Evolutionary conservation across 2,797 vertebrate species (phyloP).

Genomic region (Anableps anableps): DNA sequence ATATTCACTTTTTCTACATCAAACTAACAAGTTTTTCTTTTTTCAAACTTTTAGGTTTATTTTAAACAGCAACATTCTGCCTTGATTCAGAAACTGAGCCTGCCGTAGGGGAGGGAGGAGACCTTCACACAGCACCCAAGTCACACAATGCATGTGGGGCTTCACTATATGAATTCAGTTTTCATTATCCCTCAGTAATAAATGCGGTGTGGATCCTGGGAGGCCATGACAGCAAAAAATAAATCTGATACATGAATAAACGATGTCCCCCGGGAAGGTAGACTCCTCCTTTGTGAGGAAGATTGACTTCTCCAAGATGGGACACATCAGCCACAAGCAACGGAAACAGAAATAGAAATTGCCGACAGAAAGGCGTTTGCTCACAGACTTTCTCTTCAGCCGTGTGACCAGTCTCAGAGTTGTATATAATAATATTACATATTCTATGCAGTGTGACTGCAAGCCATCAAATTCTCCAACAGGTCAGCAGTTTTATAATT

Average conservation of each 20-base stretch:
- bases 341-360: constrained; percentile 77
- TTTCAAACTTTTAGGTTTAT: constrained; percentile 6
- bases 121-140: constrained; percentile 61
- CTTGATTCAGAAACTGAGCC: constrained; percentile 32
- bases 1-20: constrained; percentile 31
- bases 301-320: constrained; percentile 83
- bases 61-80: constrained; percentile 22
- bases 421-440: constrained; percentile 74
- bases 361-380: constrained; percentile 61
- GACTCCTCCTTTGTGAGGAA: constrained; percentile 81
- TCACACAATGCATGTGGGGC: constrained; percentile 68
- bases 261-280: constrained; percentile 76
- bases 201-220: constrained; percentile 81
- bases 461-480: constrained; percentile 67
- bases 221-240: constrained; percentile 81
- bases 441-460: constrained; percentile 74
- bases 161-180: constrained; percentile 78
- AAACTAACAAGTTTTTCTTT: constrained; percentile 37
- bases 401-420: constrained; percentile 66
- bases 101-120: constrained; percentile 54
- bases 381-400: constrained; percentile 63
- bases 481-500: constrained; percentile 77
- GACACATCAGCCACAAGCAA: constrained; percentile 79
- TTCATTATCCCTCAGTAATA: constrained; percentile 82
- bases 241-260: constrained; percentile 86